These are phyloP conservation scores for Alfaro cultratus DNA, from an alignment of 2,797 vertebrate species.

Conservation along the genomic window DNA sequence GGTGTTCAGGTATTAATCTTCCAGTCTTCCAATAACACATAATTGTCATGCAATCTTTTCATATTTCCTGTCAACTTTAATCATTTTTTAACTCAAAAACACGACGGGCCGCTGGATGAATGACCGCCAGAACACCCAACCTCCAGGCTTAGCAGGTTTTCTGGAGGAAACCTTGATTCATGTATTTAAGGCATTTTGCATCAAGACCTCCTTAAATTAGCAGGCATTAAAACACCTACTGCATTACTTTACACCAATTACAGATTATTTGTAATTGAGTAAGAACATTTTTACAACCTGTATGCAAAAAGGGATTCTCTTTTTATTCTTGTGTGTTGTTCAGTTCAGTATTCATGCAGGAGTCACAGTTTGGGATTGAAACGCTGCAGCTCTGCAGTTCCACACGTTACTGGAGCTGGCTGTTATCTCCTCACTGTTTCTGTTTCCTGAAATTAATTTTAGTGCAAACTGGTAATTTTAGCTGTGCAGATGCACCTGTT, in stretches of 20 bases:
- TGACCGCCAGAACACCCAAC: too few species aligned
- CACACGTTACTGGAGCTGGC: background rate
- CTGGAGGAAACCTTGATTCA: too few species aligned
- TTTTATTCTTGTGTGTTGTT: background rate
- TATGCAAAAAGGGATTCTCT: background rate
- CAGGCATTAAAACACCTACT: background rate
- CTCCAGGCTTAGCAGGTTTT: too few species aligned
- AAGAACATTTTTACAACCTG: background rate
- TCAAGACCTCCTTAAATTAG: background rate
- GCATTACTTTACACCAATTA: background rate
- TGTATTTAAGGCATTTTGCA: background rate
- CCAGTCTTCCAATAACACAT: too few species aligned
- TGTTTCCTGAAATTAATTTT: background rate
- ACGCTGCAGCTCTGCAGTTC: background rate
- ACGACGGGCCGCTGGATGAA: too few species aligned
- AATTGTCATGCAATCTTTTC: too few species aligned
- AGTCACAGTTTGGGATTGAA: background rate
- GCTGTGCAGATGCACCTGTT: background rate
- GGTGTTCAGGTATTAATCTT: too few species aligned
- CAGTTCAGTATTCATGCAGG: background rate
- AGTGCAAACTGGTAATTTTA: background rate
- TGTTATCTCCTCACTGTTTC: background rate
- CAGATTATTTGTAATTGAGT: background rate
- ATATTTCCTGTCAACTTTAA: too few species aligned
- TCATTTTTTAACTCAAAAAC: too few species aligned